Percentiles rank a stretch among this genome's conserved stretches.
Evolutionary conservation across 2,113 vertebrate genomes (phyloP).

Genomic region (Alectura lathami): DNA sequence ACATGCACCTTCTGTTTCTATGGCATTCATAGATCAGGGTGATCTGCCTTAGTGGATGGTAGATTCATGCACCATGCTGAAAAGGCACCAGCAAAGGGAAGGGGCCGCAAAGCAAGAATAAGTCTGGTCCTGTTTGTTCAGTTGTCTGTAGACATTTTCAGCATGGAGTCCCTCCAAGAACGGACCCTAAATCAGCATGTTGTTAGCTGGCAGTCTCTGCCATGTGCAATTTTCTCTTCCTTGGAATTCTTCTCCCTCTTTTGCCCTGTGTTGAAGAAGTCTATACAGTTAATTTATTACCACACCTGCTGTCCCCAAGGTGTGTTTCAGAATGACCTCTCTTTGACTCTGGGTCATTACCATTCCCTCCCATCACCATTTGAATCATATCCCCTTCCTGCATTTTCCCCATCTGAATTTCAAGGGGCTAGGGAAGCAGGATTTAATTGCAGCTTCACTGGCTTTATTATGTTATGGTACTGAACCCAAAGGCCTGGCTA

Average conservation of each 20-base stretch:
- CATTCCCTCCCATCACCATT: slow-evolving; percentile 5
- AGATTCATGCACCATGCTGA: background rate
- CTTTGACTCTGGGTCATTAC: background rate
- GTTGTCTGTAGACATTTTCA: background rate
- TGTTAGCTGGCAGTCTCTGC: background rate
- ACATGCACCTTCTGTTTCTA: background rate
- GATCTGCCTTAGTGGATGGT: too few relatives aligned
- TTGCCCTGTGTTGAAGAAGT: background rate
- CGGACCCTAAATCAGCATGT: slow-evolving; percentile 1
- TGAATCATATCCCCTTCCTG: slow-evolving; percentile 15
- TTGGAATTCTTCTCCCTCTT: background rate
- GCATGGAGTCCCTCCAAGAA: background rate
- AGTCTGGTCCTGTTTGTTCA: background rate
- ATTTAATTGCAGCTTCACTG: slow-evolving; percentile 23
- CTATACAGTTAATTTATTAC: slow-evolving; percentile 26
- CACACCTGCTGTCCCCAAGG: slow-evolving; percentile 22
- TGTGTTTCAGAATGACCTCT: slow-evolving; percentile 32
- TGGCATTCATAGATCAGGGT: background rate
- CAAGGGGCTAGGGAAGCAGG: background rate
- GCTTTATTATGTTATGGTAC: background rate
- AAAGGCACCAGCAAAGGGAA: background rate
- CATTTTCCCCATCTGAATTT: slow-evolving; percentile 21
- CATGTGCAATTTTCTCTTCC: background rate
- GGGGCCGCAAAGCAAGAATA: background rate
- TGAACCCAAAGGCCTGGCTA: slow-evolving; percentile 9